Evolutionary conservation across 1,140 invertebrate species (phyloP).

Genomic region (Steinernema khuongi): DNA sequence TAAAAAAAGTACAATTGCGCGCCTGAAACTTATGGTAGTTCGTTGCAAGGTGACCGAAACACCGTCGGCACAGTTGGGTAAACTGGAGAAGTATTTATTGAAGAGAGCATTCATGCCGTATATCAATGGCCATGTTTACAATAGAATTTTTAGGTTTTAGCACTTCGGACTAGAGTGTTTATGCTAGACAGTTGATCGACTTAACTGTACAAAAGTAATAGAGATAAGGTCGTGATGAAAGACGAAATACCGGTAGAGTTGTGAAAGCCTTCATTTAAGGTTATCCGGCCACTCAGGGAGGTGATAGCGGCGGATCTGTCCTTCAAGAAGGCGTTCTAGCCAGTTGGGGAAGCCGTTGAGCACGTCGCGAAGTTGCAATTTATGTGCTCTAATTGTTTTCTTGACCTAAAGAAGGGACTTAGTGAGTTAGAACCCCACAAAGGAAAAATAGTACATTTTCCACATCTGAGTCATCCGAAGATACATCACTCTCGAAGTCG

Average conservation of each 20-base stretch:
- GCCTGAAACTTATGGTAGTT: neutral
- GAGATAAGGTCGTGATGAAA: neutral
- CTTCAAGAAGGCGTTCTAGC: conserved; percentile 90
- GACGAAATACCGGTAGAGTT: conserved; percentile 2
- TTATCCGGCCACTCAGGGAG: conserved; percentile 85
- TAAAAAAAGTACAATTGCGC: no score
- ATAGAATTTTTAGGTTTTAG: no score
- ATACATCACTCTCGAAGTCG: conserved; percentile 33
- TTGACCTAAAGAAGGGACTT: neutral
- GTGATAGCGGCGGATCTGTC: conserved; percentile 84
- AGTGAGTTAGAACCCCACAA: no score
- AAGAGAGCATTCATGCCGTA: no score
- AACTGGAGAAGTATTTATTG: neutral
- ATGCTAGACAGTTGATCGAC: neutral
- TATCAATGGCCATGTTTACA: no score
- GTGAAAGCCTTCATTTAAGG: conserved; percentile 44
- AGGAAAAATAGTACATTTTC: conserved; percentile 16
- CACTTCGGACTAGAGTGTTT: no score
- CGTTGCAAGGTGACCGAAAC: neutral
- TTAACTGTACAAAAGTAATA: neutral
- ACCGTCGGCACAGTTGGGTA: neutral
- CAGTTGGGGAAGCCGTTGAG: conserved; percentile 87
- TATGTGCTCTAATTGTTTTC: neutral
- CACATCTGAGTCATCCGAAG: conserved; percentile 17
- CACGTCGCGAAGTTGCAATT: conserved; percentile 64